A percentile compares a stretch with the other conserved stretches of the same genome.
Evolutionary conservation across 2,797 vertebrate genomes (phyloP).

Genomic region (Sphenopsis melanotis): DNA sequence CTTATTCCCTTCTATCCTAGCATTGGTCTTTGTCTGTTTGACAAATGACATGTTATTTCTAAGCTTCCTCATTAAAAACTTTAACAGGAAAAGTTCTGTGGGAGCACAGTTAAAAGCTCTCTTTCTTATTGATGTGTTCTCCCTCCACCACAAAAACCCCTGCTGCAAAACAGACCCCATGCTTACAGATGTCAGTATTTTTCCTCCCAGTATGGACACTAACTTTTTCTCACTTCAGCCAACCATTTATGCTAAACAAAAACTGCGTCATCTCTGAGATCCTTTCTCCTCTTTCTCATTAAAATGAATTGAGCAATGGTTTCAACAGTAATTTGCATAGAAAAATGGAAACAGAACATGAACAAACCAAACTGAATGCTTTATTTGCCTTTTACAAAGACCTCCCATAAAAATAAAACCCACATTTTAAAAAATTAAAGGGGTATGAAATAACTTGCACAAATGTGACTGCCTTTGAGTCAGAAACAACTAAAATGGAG

Average conservation of each 20-base stretch:
- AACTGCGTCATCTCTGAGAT: background rate
- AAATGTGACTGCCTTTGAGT: background rate
- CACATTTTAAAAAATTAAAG: background rate
- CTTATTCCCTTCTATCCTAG: background rate
- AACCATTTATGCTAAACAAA: background rate
- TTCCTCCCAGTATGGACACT: background rate
- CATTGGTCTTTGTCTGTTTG: conserved; percentile 13
- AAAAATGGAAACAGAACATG: background rate
- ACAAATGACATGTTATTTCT: conserved; percentile 12
- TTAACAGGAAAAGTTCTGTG: background rate
- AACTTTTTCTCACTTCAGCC: background rate
- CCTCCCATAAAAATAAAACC: background rate
- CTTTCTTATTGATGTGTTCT: background rate
- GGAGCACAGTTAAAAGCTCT: background rate
- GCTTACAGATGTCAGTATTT: background rate
- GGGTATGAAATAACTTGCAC: background rate
- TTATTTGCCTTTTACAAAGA: background rate
- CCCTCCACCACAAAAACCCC: background rate
- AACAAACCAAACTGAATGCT: background rate
- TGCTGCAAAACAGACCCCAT: background rate
- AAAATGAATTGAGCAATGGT: background rate
- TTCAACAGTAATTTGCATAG: background rate
- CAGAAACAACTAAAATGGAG: background rate
- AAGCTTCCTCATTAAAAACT: conserved; percentile 4
- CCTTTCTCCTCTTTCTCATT: background rate